Conservation (phyloP, 2,113 vertebrate species). For the Thymallus thymallus region DNA sequence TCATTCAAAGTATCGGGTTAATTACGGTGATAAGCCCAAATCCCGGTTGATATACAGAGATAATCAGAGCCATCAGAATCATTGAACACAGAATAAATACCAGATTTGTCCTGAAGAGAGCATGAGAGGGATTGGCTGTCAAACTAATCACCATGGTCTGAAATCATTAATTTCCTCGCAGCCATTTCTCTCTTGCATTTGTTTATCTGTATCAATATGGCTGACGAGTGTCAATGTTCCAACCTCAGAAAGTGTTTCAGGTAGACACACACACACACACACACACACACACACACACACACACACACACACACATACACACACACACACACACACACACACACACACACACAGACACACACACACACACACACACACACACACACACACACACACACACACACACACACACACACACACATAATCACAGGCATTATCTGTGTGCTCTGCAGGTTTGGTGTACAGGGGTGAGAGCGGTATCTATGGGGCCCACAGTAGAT, state of each 20-base stretch:
- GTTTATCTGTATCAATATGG: background rate
- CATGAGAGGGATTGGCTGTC: background rate
- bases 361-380: too few relatives aligned
- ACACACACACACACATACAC: too few relatives aligned
- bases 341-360: too few relatives aligned
- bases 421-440: slow-evolving; percentile 53
- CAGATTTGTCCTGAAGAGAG: background rate
- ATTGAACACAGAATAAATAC: slow-evolving; percentile 7
- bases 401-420: slow-evolving; percentile 26
- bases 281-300: slow-evolving; percentile 6
- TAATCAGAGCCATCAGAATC: slow-evolving; percentile 3
- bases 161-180: background rate
- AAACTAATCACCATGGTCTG: background rate
- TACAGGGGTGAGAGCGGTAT: slow-evolving; percentile 40
- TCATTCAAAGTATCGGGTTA: slow-evolving; percentile 5
- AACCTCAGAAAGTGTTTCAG: slow-evolving; percentile 37
- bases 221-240: background rate
- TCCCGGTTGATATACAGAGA: background rate
- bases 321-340: too few relatives aligned
- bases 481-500: slow-evolving; percentile 65
- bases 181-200: background rate
- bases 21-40: slow-evolving; percentile 6
- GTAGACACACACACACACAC: slow-evolving; percentile 48
- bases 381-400: too few relatives aligned
- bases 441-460: slow-evolving; percentile 50